Percentiles rank a stretch among this genome's conserved stretches.
phyloP scores from a whole-genome alignment of 2,888 invertebrate species.

The Seira sanloemensis region DNA sequence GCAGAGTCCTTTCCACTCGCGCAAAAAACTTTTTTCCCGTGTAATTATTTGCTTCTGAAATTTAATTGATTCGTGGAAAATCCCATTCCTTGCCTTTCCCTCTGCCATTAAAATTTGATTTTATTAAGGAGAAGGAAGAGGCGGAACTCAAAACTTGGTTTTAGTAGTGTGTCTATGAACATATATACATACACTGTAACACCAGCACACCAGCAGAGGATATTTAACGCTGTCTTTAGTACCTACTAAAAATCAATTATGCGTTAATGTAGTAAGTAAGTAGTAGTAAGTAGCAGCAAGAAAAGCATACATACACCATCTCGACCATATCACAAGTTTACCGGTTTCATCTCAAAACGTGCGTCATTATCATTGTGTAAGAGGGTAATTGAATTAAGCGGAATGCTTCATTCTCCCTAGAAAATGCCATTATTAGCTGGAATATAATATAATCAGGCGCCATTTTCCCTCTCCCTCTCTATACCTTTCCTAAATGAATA shows the following conservation, averaged over 20 bases:
- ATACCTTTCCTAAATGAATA: conserved; percentile 53
- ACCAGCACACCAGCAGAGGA: neutral
- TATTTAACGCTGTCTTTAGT: no score
- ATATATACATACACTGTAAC: no score
- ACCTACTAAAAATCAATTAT: conserved; percentile 55
- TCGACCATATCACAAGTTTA: no score
- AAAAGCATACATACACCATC: neutral
- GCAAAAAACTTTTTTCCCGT: neutral
- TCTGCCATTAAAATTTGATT: no score
- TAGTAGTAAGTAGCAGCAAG: neutral
- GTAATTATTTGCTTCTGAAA: conserved; percentile 3
- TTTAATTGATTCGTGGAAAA: conserved; percentile 36
- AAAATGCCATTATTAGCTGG: no score
- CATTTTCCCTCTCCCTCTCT: conserved; percentile 35
- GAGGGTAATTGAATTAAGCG: conserved; percentile 33
- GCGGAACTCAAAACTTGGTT: no score
- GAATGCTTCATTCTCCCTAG: no score
- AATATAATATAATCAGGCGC: conserved; percentile 47
- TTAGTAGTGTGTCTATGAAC: no score
- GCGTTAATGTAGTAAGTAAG: conserved; percentile 49
- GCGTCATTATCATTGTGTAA: no score
- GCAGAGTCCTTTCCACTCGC: neutral
- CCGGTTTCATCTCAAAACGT: no score
- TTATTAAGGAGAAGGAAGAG: no score
- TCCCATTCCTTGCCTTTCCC: neutral